Evolutionary conservation across 2,113 vertebrate genomes (phyloP).

Genomic region (Xenopus tropicalis): DNA sequence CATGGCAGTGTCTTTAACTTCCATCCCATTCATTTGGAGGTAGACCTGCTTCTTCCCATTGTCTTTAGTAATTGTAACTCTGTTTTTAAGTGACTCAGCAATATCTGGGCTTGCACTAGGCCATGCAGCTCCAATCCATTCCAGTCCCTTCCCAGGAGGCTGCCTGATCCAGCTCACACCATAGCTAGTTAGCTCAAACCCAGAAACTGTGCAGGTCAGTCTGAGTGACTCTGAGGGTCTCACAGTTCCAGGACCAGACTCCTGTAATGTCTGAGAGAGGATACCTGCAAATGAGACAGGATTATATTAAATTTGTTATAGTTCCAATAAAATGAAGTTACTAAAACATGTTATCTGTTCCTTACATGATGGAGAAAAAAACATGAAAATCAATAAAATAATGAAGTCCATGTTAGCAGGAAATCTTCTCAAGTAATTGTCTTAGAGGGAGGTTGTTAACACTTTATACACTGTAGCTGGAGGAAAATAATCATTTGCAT

Average conservation of each 20-base stretch:
- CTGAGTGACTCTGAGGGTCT: constrained; percentile 25
- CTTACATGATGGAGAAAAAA: no score
- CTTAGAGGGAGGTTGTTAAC: no score
- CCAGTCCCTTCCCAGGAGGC: constrained; percentile 54
- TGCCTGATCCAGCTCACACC: constrained; percentile 55
- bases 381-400: no score
- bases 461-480: no score
- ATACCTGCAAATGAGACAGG: neutral
- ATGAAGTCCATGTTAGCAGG: no score
- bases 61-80: constrained; percentile 26
- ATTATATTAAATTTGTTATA: neutral
- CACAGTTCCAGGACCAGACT: constrained; percentile 7
- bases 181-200: constrained; percentile 18
- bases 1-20: neutral
- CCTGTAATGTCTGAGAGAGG: neutral
- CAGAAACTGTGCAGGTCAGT: constrained; percentile 40
- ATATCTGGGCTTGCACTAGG: neutral
- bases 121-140: constrained; percentile 7
- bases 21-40: constrained; percentile 22
- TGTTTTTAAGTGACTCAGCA: constrained; percentile 6
- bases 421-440: no score
- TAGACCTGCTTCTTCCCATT: constrained; percentile 27
- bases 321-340: no score
- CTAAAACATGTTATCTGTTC: no score
- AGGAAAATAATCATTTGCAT: no score